Evolutionary conservation across 2,797 vertebrate species (phyloP).

Genomic region (Acanthiza pusilla): DNA sequence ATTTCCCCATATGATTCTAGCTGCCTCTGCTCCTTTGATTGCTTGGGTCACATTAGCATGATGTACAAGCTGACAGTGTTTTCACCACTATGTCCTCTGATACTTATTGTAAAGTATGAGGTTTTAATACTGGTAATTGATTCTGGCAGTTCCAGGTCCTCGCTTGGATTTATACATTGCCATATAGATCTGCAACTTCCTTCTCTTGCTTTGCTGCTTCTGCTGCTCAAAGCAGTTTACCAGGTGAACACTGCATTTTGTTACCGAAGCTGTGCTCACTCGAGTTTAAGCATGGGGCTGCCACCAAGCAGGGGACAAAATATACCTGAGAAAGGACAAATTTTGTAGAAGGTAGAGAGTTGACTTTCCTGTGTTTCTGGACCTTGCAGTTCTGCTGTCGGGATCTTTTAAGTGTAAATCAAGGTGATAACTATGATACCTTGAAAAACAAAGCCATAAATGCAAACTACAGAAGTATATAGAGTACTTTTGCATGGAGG

Average conservation of each 20-base stretch:
- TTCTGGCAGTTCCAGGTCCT: background rate
- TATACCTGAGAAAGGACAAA: background rate
- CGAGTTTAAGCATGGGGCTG: background rate
- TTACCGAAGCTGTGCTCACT: background rate
- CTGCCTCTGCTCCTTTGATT: background rate
- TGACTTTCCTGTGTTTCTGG: background rate
- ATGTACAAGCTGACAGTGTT: background rate
- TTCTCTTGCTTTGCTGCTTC: background rate
- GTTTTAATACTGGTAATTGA: background rate
- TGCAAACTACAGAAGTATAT: background rate
- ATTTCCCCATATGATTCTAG: background rate
- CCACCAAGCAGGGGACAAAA: rapidly evolving
- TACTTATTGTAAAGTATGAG: background rate
- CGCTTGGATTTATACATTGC: background rate
- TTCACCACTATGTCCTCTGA: background rate
- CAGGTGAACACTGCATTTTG: background rate
- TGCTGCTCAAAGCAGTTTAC: background rate
- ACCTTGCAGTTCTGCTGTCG: background rate
- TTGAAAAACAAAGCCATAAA: background rate
- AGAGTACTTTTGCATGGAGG: background rate
- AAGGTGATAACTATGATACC: background rate
- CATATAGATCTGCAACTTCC: background rate
- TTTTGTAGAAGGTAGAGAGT: background rate
- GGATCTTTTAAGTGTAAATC: background rate
- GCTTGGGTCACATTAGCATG: background rate